phyloP scores from a whole-genome alignment of 2,888 invertebrate species.

The Cataglyphis albicans region DNA sequence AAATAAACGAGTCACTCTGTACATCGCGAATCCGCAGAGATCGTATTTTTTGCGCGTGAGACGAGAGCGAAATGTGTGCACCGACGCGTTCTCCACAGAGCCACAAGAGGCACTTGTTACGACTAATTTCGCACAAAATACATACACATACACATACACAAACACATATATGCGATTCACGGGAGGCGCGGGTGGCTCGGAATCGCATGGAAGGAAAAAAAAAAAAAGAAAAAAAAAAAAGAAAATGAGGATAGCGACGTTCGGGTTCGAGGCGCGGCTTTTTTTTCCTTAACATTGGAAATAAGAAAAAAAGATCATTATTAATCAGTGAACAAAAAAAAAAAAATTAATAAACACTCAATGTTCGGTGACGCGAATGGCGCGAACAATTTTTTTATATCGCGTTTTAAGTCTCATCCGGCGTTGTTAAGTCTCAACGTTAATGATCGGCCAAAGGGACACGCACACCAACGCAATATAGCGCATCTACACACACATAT shows the following conservation, averaged over 20 bases:
- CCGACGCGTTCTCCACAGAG: constrained; percentile 53
- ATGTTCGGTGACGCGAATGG: constrained; percentile 61
- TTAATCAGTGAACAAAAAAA: constrained; percentile 22
- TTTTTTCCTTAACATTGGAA: constrained; percentile 48
- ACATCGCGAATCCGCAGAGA: constrained; percentile 24
- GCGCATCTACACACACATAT: constrained; percentile 30
- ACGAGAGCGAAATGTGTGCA: constrained; percentile 36
- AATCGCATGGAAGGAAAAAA: constrained; percentile 33
- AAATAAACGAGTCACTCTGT: constrained; percentile 38
- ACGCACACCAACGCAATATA: constrained; percentile 63
- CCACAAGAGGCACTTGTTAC: constrained; percentile 71
- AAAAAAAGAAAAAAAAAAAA: constrained; percentile 18
- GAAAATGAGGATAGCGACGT: constrained; percentile 29
- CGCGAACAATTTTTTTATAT: constrained; percentile 75
- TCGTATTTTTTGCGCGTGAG: constrained; percentile 46
- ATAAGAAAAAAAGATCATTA: constrained; percentile 10
- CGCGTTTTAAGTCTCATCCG: constrained; percentile 65
- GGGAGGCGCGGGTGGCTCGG: constrained; percentile 55
- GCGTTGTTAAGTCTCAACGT: constrained; percentile 74
- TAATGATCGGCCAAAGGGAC: constrained; percentile 73
- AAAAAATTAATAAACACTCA: constrained; percentile 18
- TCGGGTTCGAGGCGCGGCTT: constrained; percentile 35
- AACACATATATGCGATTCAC: not conserved
- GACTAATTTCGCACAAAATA: constrained; percentile 68
- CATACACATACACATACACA: not conserved